These are phyloP conservation scores for Brachyalestes nurse DNA, from an alignment of 2,797 vertebrate genomes.

Conservation along the genomic window DNA sequence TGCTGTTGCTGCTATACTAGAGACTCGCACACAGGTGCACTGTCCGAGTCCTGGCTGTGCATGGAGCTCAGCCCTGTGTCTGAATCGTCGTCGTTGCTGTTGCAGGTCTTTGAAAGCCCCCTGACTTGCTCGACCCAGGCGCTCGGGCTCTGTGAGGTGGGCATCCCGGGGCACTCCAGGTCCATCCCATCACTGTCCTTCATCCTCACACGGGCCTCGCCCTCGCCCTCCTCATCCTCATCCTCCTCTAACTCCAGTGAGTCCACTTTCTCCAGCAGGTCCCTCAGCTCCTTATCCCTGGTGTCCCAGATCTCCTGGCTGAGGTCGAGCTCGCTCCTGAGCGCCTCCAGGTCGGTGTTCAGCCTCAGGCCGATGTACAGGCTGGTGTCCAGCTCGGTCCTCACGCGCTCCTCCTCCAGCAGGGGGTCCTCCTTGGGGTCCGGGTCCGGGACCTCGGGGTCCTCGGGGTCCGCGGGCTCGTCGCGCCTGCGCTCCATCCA, in stretches of 20 bases:
- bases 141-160: conserved; percentile 59
- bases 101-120: conserved; percentile 81
- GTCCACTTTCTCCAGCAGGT: conserved; percentile 83
- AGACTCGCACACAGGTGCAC: conserved; percentile 89
- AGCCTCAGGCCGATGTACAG: conserved; percentile 92
- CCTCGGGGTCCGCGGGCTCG: no score
- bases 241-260: conserved; percentile 74
- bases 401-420: conserved; percentile 87
- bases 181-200: conserved; percentile 53
- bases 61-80: conserved; percentile 97
- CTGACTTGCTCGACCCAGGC: conserved; percentile 84
- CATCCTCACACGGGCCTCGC: conserved; percentile 4
- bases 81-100: conserved; percentile 92
- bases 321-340: conserved; percentile 83
- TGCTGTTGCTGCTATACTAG: conserved; percentile 79
- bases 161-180: conserved; percentile 35
- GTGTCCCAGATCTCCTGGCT: conserved; percentile 83
- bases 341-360: conserved; percentile 88
- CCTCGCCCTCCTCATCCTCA: conserved; percentile 36
- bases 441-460: no score
- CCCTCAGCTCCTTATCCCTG: conserved; percentile 86
- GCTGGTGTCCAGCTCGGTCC: conserved; percentile 91
- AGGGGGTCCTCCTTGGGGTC: no score
- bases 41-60: conserved; percentile 98
- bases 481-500: conserved; percentile 91